Evolutionary conservation across 1,140 invertebrate species (phyloP).

Genomic region (Drosophila ogumai): DNA sequence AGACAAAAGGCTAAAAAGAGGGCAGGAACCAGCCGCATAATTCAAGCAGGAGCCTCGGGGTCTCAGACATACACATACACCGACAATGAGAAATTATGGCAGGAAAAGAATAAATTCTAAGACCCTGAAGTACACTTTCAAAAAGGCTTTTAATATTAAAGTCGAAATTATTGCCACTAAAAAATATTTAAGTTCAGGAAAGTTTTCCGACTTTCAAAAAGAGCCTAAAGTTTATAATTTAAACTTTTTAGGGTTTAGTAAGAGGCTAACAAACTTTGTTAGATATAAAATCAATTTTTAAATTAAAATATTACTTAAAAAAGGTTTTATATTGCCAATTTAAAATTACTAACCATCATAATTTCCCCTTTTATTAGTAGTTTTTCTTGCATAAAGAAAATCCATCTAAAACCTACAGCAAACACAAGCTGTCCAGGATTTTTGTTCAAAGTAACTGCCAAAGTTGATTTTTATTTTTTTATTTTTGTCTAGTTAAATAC

Average conservation of each 20-base stretch:
- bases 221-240: not conserved
- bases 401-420: not conserved
- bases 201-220: not conserved
- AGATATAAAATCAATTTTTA: not conserved
- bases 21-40: slow-evolving; percentile 55
- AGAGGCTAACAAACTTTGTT: not conserved
- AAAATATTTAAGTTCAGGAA: not conserved
- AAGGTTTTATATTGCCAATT: not conserved
- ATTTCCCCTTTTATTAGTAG: not conserved
- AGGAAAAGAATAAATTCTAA: slow-evolving; percentile 15
- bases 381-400: not conserved
- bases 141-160: not conserved
- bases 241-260: not conserved
- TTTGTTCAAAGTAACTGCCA: slow-evolving; percentile 1
- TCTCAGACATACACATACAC: slow-evolving; percentile 24
- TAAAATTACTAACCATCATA: not conserved
- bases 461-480: not conserved
- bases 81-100: slow-evolving; percentile 79
- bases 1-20: slow-evolving; percentile 22
- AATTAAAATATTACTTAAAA: not conserved
- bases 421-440: not conserved
- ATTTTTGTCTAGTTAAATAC: slow-evolving; percentile 17
- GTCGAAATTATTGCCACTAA: not conserved
- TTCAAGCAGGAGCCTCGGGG: slow-evolving; percentile 37
- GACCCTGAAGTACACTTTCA: slow-evolving; percentile 11